Evolutionary conservation across 2,888 invertebrate genomes (phyloP).

Genomic region (Callinectes sapidus): DNA sequence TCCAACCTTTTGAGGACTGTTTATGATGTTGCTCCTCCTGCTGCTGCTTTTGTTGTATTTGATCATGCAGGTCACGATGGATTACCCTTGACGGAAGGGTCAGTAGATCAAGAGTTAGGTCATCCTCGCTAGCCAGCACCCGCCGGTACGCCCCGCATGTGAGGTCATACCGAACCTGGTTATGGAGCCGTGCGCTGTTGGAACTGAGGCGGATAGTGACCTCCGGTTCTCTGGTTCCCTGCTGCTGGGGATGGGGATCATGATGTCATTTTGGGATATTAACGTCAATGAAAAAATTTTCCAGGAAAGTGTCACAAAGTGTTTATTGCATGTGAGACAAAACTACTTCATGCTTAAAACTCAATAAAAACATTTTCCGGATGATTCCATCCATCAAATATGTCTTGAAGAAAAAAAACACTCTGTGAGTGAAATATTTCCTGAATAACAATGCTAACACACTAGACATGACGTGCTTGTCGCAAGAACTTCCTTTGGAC

Average conservation of each 20-base stretch:
- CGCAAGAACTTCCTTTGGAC: not conserved
- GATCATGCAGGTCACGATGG: slow-evolving; percentile 35
- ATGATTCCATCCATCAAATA: not conserved
- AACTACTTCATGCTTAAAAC: not conserved
- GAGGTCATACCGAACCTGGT: slow-evolving; percentile 48
- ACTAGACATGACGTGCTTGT: not conserved
- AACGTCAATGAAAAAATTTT: not conserved
- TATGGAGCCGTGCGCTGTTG: slow-evolving; percentile 16
- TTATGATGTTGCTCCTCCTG: not conserved
- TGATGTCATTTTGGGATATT: not conserved
- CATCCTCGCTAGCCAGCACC: slow-evolving; percentile 27
- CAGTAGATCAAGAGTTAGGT: slow-evolving; percentile 48
- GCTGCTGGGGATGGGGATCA: slow-evolving; percentile 31
- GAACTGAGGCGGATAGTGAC: slow-evolving; percentile 52
- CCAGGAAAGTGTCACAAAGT: not conserved
- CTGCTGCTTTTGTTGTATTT: slow-evolving; percentile 29
- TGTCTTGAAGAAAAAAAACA: not conserved
- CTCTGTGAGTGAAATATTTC: not conserved
- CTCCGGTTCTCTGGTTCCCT: slow-evolving; percentile 50
- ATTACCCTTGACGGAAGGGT: slow-evolving; percentile 52
- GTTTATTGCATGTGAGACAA: not conserved
- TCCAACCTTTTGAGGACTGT: not conserved
- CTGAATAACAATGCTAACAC: not conserved
- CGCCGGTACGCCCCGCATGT: slow-evolving; percentile 34
- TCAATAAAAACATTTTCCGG: not conserved